Percentiles rank a stretch among this genome's conserved stretches.
phyloP scores from a whole-genome alignment of 2,113 vertebrate genomes.

The Channa maculata region DNA sequence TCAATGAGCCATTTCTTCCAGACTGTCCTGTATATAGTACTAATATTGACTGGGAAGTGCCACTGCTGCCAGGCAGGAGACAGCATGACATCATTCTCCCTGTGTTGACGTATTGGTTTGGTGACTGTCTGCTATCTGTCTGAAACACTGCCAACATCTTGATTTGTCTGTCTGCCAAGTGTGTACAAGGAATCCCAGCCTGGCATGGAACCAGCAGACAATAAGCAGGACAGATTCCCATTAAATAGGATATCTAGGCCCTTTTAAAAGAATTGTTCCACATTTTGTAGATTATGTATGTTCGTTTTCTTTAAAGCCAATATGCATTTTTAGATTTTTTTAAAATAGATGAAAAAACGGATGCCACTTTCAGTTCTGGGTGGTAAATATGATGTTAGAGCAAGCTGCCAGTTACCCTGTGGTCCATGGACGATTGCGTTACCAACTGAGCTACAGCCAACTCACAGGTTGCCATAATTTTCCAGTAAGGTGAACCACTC shows the following conservation, averaged over 20 bases:
- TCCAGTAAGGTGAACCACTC: too few relatives aligned
- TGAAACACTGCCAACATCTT: slow-evolving; percentile 39
- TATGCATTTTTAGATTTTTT: too few relatives aligned
- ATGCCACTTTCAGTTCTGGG: not conserved
- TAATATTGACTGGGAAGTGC: slow-evolving; percentile 34
- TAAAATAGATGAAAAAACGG: too few relatives aligned
- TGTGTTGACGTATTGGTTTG: slow-evolving; percentile 44
- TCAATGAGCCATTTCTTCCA: slow-evolving; percentile 10
- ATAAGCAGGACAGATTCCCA: not conserved
- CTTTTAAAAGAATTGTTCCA: not conserved
- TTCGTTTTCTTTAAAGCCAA: too few relatives aligned
- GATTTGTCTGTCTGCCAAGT: slow-evolving; percentile 51
- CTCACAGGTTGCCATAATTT: too few relatives aligned
- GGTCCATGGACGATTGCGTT: too few relatives aligned
- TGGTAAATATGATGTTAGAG: not conserved
- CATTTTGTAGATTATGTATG: too few relatives aligned
- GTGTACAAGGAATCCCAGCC: slow-evolving; percentile 47
- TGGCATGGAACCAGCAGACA: slow-evolving; percentile 38
- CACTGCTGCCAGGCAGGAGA: slow-evolving; percentile 50
- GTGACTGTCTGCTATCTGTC: slow-evolving; percentile 43
- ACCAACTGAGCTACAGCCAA: too few relatives aligned
- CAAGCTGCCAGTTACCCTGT: not conserved
- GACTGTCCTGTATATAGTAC: slow-evolving; percentile 24
- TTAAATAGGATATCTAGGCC: not conserved
- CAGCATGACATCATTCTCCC: slow-evolving; percentile 63